Base-by-base conservation (phyloP, 2,113 vertebrate species). In the Petrocephalus microphthalmus region DNA sequence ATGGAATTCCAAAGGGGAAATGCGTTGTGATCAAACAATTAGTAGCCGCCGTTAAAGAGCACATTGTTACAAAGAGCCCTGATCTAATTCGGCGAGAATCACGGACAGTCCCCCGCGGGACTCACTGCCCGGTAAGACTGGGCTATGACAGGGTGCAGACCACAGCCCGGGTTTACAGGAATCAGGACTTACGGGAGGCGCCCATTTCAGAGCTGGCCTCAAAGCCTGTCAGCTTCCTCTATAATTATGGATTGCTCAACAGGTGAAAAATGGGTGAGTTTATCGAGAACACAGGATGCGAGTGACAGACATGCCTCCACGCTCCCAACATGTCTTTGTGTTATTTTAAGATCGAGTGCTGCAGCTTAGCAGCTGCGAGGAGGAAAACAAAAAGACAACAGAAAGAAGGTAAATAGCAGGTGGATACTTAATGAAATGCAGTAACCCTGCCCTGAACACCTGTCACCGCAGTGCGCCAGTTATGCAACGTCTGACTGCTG, bases 221-320 rank as follows among this genome's bases (percentile, higher is more conserved):
- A 19, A 74, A 37, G 71, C 33, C 71, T 78, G 71, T 42, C 33
- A 42, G 33, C 71, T 78, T 78, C 71, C 71, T 78, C 29, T 78
- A 19, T 78, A 78, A 78, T 78, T 78, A 78, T 42, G 33, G 71
- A 15, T 78, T 78, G 71, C 71, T 78, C 71, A 78, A 78, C 71
- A 78, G 71, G 71, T 78, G 71, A 67, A 29, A 67, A 20, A 42
- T 78, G 33, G 71, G 33, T 37, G 29, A 74, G 67, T 78, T 42
- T 42, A 78, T 42, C 15, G 17, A 6, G 13, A 78, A 19, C 33
- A 42, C 29, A 74, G 71, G 71, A 78, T 42, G 33, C 71, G 1
- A 2, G 33, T 78, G 71, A 78, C 71, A 78, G 71, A 78, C 71
- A 78, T 78, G 71, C 71, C 33, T 78, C 71, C 7, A 33, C 0